phyloP scores from a whole-genome alignment of 2,113 vertebrate genomes.

The Cavia aperea region DNA sequence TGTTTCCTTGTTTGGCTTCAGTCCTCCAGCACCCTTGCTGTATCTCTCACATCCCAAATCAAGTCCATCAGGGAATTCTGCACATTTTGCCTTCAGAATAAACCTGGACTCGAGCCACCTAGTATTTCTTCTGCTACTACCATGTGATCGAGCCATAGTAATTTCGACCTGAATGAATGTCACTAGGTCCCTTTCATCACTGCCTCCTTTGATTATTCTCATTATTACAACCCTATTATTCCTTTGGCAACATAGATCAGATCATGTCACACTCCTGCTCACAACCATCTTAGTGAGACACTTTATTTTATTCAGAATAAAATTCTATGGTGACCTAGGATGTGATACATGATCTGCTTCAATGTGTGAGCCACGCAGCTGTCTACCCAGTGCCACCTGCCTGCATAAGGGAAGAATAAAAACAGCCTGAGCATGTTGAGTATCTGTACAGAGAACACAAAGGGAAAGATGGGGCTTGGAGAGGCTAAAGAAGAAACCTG shows the following conservation, averaged over 20 bases:
- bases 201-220: neutral
- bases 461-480: rapidly evolving
- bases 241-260: neutral
- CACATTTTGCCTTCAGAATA: neutral
- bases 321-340: neutral
- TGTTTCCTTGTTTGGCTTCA: neutral
- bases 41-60: neutral
- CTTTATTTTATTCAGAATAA: neutral
- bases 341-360: neutral
- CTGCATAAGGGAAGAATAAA: neutral
- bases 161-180: neutral
- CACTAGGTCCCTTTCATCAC: neutral
- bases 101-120: neutral
- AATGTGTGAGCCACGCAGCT: neutral
- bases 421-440: neutral
- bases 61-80: neutral
- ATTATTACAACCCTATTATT: neutral
- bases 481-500: neutral
- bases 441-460: neutral
- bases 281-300: neutral
- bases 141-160: neutral
- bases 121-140: neutral
- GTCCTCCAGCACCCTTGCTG: neutral
- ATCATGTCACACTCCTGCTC: neutral
- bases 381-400: neutral